These are phyloP conservation scores for Nephila pilipes DNA, from an alignment of 1,140 invertebrate species.

Conservation along the genomic window DNA sequence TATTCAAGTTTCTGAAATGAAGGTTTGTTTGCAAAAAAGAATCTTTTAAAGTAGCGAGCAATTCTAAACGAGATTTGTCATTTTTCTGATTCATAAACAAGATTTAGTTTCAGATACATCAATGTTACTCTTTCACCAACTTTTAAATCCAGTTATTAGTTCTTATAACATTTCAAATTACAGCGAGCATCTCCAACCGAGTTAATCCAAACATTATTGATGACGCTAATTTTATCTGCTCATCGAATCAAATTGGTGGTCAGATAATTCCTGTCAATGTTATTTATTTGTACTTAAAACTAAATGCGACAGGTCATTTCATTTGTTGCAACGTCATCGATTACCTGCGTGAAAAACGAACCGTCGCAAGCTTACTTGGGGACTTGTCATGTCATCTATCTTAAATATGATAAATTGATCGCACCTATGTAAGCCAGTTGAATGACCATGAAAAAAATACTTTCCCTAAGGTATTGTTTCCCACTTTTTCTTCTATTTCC, in stretches of 20 bases:
- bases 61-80: no score
- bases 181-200: no score
- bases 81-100: no score
- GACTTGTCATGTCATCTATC: conserved; percentile 36
- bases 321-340: conserved; percentile 11
- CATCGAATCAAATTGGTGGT: background rate
- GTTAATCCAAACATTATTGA: background rate
- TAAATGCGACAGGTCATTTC: background rate
- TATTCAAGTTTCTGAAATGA: no score
- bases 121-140: no score
- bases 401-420: conserved; percentile 42
- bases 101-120: no score
- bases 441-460: conserved; percentile 37
- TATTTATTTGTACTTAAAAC: conserved; percentile 10
- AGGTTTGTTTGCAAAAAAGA: no score
- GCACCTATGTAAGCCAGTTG: conserved; percentile 18
- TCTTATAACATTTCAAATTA: no score
- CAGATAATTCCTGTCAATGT: background rate
- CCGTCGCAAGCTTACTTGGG: background rate
- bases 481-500: no score
- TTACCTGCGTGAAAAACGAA: background rate
- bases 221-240: background rate
- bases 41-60: no score
- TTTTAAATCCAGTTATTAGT: no score
- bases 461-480: no score